Conservation (phyloP, 2,888 invertebrate genomes). For the Tetranychus piercei region DNA sequence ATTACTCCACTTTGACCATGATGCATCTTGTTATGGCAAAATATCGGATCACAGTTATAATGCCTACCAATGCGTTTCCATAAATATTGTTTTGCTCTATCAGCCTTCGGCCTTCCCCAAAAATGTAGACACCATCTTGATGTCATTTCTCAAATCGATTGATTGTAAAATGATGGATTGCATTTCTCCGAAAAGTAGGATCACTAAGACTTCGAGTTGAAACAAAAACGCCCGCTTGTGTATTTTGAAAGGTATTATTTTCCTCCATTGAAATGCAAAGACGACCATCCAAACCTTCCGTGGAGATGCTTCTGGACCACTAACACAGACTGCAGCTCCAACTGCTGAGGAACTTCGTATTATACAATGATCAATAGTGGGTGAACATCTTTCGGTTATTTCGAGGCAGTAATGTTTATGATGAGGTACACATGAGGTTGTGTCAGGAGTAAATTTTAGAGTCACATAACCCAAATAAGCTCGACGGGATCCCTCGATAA, state of each 20-base stretch:
- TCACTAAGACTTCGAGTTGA: conserved; percentile 71
- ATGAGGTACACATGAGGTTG: conserved; percentile 63
- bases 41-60: conserved; percentile 65
- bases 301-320: conserved; percentile 74
- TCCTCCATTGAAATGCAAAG: no score
- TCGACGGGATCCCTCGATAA: conserved; percentile 79
- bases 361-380: conserved; percentile 89
- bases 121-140: conserved; percentile 68
- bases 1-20: conserved; percentile 97
- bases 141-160: conserved; percentile 97
- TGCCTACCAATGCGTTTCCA: conserved; percentile 94
- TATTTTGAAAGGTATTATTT: conserved; percentile 91
- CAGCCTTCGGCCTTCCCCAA: conserved; percentile 44
- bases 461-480: conserved; percentile 89
- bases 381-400: conserved; percentile 71
- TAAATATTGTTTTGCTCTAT: conserved; percentile 98
- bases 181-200: conserved; percentile 78
- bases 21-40: conserved; percentile 95
- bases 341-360: conserved; percentile 89
- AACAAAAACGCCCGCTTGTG: conserved; percentile 93
- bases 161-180: no score
- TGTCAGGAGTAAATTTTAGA: conserved; percentile 81
- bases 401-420: conserved; percentile 95
- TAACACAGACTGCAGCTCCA: conserved; percentile 96
- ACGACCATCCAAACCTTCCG: conserved; percentile 93